Evolutionary conservation across 2,888 invertebrate genomes (phyloP).

Genomic region (Ethmia dodecea): DNA sequence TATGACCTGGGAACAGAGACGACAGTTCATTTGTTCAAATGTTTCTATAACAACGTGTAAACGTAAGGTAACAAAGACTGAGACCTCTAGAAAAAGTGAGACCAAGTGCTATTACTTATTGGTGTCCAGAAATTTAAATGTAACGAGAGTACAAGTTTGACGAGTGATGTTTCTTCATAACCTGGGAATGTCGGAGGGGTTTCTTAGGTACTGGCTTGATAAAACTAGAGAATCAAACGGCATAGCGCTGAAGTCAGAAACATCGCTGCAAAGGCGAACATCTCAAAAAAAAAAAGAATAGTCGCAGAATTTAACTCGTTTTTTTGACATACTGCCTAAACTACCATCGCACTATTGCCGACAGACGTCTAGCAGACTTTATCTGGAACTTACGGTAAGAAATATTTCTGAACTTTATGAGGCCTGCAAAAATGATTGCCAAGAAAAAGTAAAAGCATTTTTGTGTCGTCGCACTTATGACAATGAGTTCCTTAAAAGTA

Average conservation of each 20-base stretch:
- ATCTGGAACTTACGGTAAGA: slow-evolving; percentile 1
- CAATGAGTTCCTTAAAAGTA: slow-evolving; percentile 2
- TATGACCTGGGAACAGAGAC: slow-evolving; percentile 12
- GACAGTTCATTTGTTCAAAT: slow-evolving; percentile 9
- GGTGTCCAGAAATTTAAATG: slow-evolving; percentile 8
- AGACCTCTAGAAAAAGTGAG: slow-evolving; percentile 8
- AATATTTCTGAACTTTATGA: slow-evolving; percentile 4
- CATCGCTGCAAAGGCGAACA: slow-evolving; percentile 3
- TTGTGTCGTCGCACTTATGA: slow-evolving; percentile 3
- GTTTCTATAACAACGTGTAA: slow-evolving; percentile 9
- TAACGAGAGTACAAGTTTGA: slow-evolving; percentile 9
- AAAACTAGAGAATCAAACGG: slow-evolving; percentile 8
- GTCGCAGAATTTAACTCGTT: slow-evolving; percentile 1
- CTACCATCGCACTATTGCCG: slow-evolving; percentile 6
- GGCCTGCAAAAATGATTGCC: slow-evolving; percentile 1
- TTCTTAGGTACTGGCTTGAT: slow-evolving; percentile 1
- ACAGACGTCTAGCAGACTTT: slow-evolving; percentile 4
- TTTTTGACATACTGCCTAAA: slow-evolving; percentile 4
- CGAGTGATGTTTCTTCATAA: slow-evolving; percentile 7
- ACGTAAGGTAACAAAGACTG: slow-evolving; percentile 10
- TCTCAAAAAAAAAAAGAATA: slow-evolving; percentile 3
- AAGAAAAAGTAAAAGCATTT: neutral
- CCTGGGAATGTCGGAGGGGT: slow-evolving; percentile 5
- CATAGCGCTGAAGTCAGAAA: slow-evolving; percentile 9
- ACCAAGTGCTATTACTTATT: slow-evolving; percentile 9